Evolutionary conservation across 1,140 invertebrate genomes (phyloP), one percentile per base, ranked within the genome.

Genomic region (Cyclargus thomasi): DNA sequence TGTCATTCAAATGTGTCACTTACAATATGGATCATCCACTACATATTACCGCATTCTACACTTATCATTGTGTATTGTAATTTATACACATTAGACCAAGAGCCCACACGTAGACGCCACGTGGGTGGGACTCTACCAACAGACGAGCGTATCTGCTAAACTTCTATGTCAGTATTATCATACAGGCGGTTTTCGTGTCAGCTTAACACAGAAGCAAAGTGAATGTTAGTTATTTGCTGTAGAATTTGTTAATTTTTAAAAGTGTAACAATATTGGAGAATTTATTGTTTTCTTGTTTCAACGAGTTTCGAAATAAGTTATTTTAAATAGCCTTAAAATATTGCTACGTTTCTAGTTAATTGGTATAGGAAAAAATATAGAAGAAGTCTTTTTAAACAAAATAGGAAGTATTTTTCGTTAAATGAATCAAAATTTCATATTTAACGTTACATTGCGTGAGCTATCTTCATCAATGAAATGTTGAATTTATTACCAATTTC

Each of bases 81-180:
- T 18, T 59, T 10, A 59, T 59, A 59, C 18, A 59, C 20, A 20
- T 55, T 20, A 21, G 10, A 10, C 18, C 18, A 11, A 59, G 17
- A 11, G 18, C 55, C 10, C 53, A 18, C 53, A 11, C 17, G 8
- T 17, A 21, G 0, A 21, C 55, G 17, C 18, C 29, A 29, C 63
- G 63, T 64, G 35, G 63, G 63, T 36, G 23, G 35, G 29, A 29
- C 16, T 64, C 16, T 39, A 64, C 1, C 10, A 39, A 36, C 5
- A 64, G n/a, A 64, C n/a, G 63, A 5, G 10, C 29, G 63, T 29
- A 64, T 64, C 23, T 36, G 63, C 14, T 29, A 17, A 35, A n/a
- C 29, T 36, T 11, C 29, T 63, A n/a, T 11, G 29, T 63, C n/a
- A 14, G 22, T 63, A 22, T 29, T 29, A 29, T 35, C 16, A 29